Base-by-base conservation (phyloP, 2,888 invertebrate species). In the Dichetophora obliterata region DNA sequence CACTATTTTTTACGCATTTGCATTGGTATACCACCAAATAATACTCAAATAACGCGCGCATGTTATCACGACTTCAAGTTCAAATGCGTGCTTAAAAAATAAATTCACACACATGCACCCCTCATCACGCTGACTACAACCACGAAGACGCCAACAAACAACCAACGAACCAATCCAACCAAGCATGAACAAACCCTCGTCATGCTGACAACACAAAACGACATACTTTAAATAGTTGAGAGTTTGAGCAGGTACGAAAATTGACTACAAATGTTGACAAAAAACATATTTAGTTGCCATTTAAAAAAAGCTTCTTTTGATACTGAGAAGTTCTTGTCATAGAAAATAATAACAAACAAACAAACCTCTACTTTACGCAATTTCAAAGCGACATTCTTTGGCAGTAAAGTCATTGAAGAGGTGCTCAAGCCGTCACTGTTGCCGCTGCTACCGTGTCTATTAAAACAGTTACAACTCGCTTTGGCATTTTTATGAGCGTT, bases 41-140 rank as follows among this genome's bases (percentile, higher is more conserved):
- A 22, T 72, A 22, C 22, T 19, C 59, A 31, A 59, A 43, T 37
- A 73, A 24, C 48, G 19, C 27, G 16, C 63, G 73, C 73, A 52
- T 77, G 69, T 27, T 69, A 76, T 63, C 76, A 57, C 71, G 75
- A 74, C 43, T 66, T 75, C 73, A 77, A 80, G 77, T 80, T 78
- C 78, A 77, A 80, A 78, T 77, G 19, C 80, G 78, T 80, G 80
- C 9, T 75, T 72, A 19, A 78, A 19, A 78, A 78, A 80, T 80
- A 72, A 75, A 75, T 71, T 37, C 8, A n/a, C 22, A 27, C 54
- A 5, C 34, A 37, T 9, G 9, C 9, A 1, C n/a, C 52, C 52
- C 22, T 54, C 14, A 50, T 34, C 19, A 19, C 37, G 37, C 1
- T 34, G 19, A 0, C 8, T 6, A 1, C 5, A 9, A 3, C 22